phyloP scores from a whole-genome alignment of 2,797 vertebrate genomes.

The Mycteria americana region DNA sequence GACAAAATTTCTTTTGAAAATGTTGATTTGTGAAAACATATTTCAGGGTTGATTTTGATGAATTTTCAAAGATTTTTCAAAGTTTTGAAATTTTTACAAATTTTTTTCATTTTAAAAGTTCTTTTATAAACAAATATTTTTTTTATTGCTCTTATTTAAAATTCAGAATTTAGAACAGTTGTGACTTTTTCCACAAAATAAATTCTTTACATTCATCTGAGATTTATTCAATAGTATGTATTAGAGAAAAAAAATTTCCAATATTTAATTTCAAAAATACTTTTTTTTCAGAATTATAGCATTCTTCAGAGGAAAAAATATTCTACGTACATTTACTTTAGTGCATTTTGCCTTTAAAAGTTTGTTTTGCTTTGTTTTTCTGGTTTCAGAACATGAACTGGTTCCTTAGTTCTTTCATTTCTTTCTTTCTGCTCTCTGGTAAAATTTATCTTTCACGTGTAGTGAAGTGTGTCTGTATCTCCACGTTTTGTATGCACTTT shows the following conservation, averaged over 20 bases:
- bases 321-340: not conserved
- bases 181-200: not conserved
- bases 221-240: not conserved
- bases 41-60: not conserved
- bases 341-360: not conserved
- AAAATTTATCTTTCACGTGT: not conserved
- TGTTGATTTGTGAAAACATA: not conserved
- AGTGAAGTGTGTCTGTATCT: not conserved
- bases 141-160: not conserved
- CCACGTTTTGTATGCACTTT: not conserved
- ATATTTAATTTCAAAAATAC: not conserved
- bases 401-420: not conserved
- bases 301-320: not conserved
- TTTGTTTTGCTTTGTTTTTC: not conserved
- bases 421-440: not conserved
- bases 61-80: not conserved
- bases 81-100: not conserved
- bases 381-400: not conserved
- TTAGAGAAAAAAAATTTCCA: fast-evolving
- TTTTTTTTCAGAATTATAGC: not conserved
- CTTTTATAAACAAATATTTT: not conserved
- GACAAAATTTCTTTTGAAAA: not conserved
- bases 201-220: not conserved
- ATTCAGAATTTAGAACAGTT: not conserved
- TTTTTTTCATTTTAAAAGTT: not conserved